Evolutionary conservation across 2,888 invertebrate genomes (phyloP), one percentile per base, ranked within the genome.

Genomic region (Candidula unifasciata): DNA sequence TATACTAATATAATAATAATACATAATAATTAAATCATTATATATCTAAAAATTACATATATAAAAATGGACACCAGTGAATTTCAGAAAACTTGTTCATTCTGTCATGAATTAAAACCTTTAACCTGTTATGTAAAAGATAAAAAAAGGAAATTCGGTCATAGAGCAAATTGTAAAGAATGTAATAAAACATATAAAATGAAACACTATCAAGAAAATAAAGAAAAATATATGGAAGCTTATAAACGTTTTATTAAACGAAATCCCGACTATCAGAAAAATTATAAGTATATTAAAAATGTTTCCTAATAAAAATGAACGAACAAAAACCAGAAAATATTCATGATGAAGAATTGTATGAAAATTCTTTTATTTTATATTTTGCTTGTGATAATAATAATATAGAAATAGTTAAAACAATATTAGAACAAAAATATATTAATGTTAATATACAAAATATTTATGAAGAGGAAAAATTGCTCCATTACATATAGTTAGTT

Each of bases 231-330:
- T 33, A 54, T 21, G 30, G 21, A 30, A 54, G 57, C 16, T 76
- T 54, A 54, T 37, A 44, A 76, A 3, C 18, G 16, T 16, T 76
- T 76, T 76, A 57, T 30, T 10, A 21, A 76, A 76, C 54, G 57
- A 76, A 76, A 44, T 74, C 35, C 54, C 27, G 52, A 74, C 54
- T 74, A 74, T 74, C 27, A 18, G 16, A 35, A 52, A 52, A 54
- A 54, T 54, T 54, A 76, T 16, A 8, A 68, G 44, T 44, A 44
- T 44, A 44, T 44, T 44, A 1, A 44, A 44, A 44, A 44, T 10
- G 44, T 44, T 44, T 44, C 13, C 44, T 44, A 10, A n/a, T 10
- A 44, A 44, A 44, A 44, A 44, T 44, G 44, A 44, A 13, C 44
- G 44, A 13, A 44, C 44, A 44, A 44, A 44, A 44, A 44, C 13